phyloP scores from a whole-genome alignment of 2,888 invertebrate genomes.

The Diarsia mendica region DNA sequence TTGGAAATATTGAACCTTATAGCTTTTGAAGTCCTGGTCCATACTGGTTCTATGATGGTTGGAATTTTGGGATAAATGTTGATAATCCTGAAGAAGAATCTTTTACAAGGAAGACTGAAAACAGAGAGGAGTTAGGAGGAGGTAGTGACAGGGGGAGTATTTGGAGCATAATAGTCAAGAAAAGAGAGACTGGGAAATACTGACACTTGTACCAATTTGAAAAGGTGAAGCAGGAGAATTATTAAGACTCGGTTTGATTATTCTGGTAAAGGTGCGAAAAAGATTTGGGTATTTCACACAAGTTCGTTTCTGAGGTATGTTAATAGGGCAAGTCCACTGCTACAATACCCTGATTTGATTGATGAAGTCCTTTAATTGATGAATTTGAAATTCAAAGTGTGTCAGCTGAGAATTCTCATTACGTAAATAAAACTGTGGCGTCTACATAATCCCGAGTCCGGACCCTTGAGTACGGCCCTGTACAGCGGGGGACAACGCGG shows the following conservation, averaged over 20 bases:
- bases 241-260: not conserved
- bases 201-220: too few species aligned
- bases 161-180: not conserved
- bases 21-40: not conserved
- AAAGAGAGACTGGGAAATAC: too few species aligned
- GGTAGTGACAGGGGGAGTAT: not conserved
- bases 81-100: not conserved
- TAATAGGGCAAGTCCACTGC: not conserved
- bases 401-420: conserved; percentile 6
- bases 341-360: not conserved
- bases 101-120: not conserved
- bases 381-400: not conserved
- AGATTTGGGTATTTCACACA: not conserved
- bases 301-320: not conserved
- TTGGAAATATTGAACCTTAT: not conserved
- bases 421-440: too few species aligned
- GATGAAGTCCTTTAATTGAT: not conserved
- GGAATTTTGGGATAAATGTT: not conserved
- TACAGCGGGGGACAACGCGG: too few species aligned
- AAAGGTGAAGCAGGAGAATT: not conserved
- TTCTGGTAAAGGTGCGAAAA: not conserved
- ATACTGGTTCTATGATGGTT: not conserved
- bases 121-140: too few species aligned
- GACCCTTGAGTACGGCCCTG: too few species aligned
- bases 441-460: too few species aligned